phyloP scores from a whole-genome alignment of 2,797 vertebrate species.

The Natrix natrix region DNA sequence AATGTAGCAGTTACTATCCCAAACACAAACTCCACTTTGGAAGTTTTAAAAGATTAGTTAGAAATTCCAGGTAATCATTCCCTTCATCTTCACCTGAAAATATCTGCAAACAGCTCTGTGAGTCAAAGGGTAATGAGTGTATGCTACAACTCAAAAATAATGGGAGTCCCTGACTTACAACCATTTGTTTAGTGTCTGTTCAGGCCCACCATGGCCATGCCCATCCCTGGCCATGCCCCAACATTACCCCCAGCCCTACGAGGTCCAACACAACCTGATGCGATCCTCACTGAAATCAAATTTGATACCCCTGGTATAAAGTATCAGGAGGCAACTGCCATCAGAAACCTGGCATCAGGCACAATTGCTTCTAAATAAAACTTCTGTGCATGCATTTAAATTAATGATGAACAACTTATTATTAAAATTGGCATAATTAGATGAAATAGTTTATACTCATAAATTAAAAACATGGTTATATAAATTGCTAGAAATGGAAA shows the following conservation, averaged over 20 bases:
- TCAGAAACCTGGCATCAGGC: background rate
- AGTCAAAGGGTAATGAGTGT: too few species aligned
- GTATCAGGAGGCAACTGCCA: background rate
- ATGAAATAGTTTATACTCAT: background rate
- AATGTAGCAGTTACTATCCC: background rate
- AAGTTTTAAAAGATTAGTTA: background rate
- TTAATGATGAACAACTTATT: background rate
- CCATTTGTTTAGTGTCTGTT: too few species aligned
- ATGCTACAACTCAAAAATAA: background rate
- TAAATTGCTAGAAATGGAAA: background rate
- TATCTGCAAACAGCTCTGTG: background rate
- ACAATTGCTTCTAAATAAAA: background rate
- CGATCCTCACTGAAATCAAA: too few species aligned
- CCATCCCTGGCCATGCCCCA: too few species aligned
- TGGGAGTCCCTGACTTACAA: too few species aligned
- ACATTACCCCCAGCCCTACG: too few species aligned
- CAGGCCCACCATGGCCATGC: too few species aligned
- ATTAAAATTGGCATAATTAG: background rate
- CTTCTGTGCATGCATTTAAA: background rate
- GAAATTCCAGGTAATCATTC: background rate
- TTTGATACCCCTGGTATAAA: background rate
- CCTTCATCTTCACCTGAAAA: background rate
- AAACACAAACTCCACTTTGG: background rate
- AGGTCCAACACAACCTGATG: too few species aligned
- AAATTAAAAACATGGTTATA: background rate